Evolutionary conservation across 2,888 invertebrate species (phyloP).

Genomic region (Plebejus melissa): DNA sequence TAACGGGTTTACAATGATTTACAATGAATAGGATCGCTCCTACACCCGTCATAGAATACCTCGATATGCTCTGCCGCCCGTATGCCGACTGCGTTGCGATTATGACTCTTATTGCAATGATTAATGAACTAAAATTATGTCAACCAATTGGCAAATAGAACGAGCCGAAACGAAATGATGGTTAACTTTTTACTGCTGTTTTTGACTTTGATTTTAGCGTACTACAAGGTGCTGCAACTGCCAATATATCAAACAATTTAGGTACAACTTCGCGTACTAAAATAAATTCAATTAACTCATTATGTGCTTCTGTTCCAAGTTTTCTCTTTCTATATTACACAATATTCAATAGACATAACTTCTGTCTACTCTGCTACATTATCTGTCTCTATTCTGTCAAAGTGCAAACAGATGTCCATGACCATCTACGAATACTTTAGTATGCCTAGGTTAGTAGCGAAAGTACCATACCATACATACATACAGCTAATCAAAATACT

Average conservation of each 20-base stretch:
- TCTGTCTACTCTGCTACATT: too few relatives aligned
- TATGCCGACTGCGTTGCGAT: not conserved
- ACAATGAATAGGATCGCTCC: constrained; percentile 5
- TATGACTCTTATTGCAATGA: not conserved
- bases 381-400: too few relatives aligned
- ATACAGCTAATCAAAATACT: not conserved
- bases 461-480: not conserved
- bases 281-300: too few relatives aligned
- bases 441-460: not conserved
- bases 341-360: too few relatives aligned
- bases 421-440: not conserved
- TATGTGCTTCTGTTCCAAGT: not conserved
- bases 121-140: not conserved
- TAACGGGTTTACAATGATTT: constrained; percentile 10
- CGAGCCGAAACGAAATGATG: constrained; percentile 4
- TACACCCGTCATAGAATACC: not conserved
- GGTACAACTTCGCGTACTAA: too few relatives aligned
- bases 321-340: not conserved
- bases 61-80: not conserved
- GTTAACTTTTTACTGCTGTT: not conserved
- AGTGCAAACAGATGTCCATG: too few relatives aligned
- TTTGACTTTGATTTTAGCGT: not conserved
- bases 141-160: not conserved
- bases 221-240: not conserved
- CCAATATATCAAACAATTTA: not conserved